Base-by-base conservation (phyloP, 1,140 invertebrate genomes). In the Theocolax elegans region DNA sequence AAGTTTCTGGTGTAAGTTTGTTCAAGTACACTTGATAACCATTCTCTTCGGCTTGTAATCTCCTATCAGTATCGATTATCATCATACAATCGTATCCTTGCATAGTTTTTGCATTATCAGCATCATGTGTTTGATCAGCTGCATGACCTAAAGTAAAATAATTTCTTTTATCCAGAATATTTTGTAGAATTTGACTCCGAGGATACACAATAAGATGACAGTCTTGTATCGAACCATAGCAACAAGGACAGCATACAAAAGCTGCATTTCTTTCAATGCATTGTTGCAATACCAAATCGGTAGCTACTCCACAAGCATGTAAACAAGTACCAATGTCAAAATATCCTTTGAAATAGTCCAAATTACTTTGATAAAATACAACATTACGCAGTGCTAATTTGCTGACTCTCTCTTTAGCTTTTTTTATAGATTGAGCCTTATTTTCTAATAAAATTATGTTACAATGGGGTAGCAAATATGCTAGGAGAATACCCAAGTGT, bases 281-380 rank as follows among this genome's bases (percentile, higher is more conserved):
- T 74, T 93, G 92, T 71, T 95, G 89, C 53, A 98, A 86, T 1
- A 98, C 95, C 66, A 98, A 89, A 85, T 99, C 97, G 13, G 95
- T 97, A 3, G 96, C 95, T 12, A 95, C 92, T 15, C 97, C 97
- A 86, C 97, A 99, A 2, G 96, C 96, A 87, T 98, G 97, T 48
- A 99, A 84, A 13, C 93, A 94, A 19, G 74, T 79, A 2, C 96
- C 96, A 72, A 98, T 90, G 74, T 96, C 89, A 86, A 94, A 94
- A 51, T 88, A 76, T 8, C 91, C 92, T 71, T 88, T 88, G 77
- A 93, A 94, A 82, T 96, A 96, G 80, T 94, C 92, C 66, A 95
- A 88, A 85, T 96, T 96, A 76, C 92, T 92, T 83, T 98, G 96
- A 79, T 92, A 92, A 76, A 96, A 90, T 17, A 82, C 87, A 2